Conservation (phyloP, 2,888 invertebrate species). For the Hipparchia semele region DNA sequence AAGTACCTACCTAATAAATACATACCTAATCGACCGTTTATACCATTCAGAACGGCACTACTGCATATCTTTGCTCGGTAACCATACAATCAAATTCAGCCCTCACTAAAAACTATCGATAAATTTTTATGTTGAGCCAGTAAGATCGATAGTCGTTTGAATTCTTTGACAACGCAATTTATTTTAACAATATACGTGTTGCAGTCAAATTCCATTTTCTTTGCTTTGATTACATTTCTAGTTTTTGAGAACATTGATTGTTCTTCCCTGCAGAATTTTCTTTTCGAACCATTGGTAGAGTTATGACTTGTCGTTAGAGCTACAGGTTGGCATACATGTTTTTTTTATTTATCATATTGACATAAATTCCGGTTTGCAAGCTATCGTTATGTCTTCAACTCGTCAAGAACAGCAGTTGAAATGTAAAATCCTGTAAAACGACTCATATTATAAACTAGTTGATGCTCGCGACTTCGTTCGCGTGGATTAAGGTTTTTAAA, state of each 20-base stretch:
- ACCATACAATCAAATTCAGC: conserved; percentile 57
- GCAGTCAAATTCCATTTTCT: not conserved
- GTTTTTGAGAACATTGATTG: not conserved
- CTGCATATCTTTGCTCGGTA: conserved; percentile 14
- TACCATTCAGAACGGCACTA: conserved; percentile 47
- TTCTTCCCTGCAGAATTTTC: too few species aligned
- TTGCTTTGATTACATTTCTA: not conserved
- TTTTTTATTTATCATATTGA: too few species aligned
- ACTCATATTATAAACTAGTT: too few species aligned
- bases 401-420: too few species aligned
- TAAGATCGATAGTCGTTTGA: conserved; percentile 38
- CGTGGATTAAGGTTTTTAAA: too few species aligned
- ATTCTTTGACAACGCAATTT: conserved; percentile 19
- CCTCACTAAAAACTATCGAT: conserved; percentile 39
- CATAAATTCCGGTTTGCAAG: too few species aligned
- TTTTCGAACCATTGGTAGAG: too few species aligned
- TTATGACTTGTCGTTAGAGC: too few species aligned
- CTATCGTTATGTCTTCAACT: too few species aligned
- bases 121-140: conserved; percentile 31
- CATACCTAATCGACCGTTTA: not conserved
- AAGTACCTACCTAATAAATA: not conserved
- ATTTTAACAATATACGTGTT: conserved; percentile 26
- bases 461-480: too few species aligned
- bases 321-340: too few species aligned
- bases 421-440: too few species aligned